Conservation (phyloP, 2,888 invertebrate genomes). For the Tigriopus californicus region DNA sequence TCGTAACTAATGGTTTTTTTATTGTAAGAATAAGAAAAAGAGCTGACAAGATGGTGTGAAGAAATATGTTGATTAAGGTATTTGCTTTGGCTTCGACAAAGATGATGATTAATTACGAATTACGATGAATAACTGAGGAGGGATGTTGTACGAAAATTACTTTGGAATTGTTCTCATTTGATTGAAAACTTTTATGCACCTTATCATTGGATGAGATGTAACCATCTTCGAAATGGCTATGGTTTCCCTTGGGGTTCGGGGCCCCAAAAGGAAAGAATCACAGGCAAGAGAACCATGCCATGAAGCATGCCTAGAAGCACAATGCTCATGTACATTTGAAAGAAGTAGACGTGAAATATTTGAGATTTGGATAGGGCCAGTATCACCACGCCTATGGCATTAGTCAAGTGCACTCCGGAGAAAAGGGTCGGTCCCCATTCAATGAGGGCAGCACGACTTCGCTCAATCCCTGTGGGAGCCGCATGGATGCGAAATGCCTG, state of each 20-base stretch:
- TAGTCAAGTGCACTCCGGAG: conserved; percentile 56
- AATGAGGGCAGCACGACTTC: conserved; percentile 63
- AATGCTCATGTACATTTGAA: conserved; percentile 88
- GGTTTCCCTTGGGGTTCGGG: not conserved
- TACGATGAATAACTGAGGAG: too few relatives aligned
- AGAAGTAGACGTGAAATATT: conserved; percentile 47
- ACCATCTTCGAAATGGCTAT: too few relatives aligned
- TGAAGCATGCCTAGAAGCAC: conserved; percentile 91
- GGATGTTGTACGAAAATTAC: too few relatives aligned
- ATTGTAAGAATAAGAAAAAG: too few relatives aligned
- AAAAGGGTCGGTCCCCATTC: conserved; percentile 54
- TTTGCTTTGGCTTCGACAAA: too few relatives aligned
- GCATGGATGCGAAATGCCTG: conserved; percentile 71
- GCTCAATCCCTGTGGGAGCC: conserved; percentile 44
- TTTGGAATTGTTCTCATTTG: too few relatives aligned
- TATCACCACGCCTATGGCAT: conserved; percentile 89
- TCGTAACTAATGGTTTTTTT: too few relatives aligned
- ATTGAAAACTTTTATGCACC: too few relatives aligned
- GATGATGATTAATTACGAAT: too few relatives aligned
- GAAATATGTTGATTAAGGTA: too few relatives aligned
- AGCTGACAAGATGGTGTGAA: not conserved
- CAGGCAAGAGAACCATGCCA: conserved; percentile 90
- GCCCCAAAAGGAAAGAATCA: conserved; percentile 66
- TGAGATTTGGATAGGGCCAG: conserved; percentile 91
- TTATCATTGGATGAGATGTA: too few relatives aligned